Conservation (phyloP, 1,140 invertebrate species). For the Drosophila watanabei region DNA sequence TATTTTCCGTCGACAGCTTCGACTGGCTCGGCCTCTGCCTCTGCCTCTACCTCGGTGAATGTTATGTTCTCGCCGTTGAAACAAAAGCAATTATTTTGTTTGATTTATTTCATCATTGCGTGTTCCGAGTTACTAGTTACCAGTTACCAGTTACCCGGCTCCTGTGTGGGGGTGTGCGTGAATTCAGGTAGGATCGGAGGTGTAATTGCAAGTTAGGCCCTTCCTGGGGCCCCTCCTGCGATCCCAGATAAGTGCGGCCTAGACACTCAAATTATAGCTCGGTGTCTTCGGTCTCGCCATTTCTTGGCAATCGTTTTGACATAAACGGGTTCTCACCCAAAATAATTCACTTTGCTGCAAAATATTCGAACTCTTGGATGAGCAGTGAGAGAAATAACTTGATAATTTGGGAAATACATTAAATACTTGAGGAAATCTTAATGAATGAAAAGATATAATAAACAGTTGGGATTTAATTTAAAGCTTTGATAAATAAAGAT, state of each 20-base stretch:
- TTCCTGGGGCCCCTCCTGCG: conserved; percentile 50
- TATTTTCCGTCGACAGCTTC: conserved; percentile 45
- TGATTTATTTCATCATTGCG: conserved; percentile 82
- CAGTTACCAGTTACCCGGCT: conserved; percentile 23
- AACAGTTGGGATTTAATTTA: too few relatives aligned
- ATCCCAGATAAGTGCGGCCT: conserved; percentile 63
- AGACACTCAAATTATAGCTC: conserved; percentile 77
- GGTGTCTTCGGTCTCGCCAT: conserved; percentile 58
- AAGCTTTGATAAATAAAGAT: too few relatives aligned
- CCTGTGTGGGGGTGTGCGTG: conserved; percentile 36
- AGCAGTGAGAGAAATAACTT: too few relatives aligned
- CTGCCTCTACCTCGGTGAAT: conserved; percentile 10
- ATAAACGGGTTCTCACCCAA: conserved; percentile 45
- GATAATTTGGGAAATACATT: too few relatives aligned
- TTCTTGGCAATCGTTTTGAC: conserved; percentile 43
- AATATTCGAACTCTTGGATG: not conserved
- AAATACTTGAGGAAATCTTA: too few relatives aligned
- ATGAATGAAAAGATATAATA: too few relatives aligned
- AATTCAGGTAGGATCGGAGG: conserved; percentile 34
- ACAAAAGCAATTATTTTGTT: conserved; percentile 79
- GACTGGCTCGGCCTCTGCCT: not conserved
- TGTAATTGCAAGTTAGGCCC: conserved; percentile 72
- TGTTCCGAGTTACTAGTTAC: conserved; percentile 34
- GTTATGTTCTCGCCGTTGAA: conserved; percentile 67
- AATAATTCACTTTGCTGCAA: conserved; percentile 35